Conservation (phyloP, 2,113 vertebrate genomes). For the Oncorhynchus mykiss region DNA sequence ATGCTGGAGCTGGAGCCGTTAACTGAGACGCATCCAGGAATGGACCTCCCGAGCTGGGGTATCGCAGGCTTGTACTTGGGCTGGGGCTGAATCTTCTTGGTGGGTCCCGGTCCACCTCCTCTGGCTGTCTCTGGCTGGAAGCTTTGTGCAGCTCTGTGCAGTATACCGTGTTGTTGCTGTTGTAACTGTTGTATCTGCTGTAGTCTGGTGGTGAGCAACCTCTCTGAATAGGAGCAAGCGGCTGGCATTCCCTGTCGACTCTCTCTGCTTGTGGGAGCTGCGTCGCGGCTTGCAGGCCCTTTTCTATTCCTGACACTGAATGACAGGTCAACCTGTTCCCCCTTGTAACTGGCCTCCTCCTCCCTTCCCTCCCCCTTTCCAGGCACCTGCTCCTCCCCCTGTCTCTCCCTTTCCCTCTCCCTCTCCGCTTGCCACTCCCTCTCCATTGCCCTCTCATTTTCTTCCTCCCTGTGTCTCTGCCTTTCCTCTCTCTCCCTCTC, state of each 20-base stretch:
- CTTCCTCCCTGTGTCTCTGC: slow-evolving; percentile 33
- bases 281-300: slow-evolving; percentile 66
- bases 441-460: slow-evolving; percentile 17
- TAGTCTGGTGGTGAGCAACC: slow-evolving; percentile 57
- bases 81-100: slow-evolving; percentile 55
- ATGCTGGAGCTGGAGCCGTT: slow-evolving; percentile 74
- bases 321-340: slow-evolving; percentile 88
- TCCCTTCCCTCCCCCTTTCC: slow-evolving; percentile 67
- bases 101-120: slow-evolving; percentile 28
- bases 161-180: slow-evolving; percentile 69
- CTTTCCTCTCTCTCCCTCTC: slow-evolving; percentile 42
- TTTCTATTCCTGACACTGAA: slow-evolving; percentile 85
- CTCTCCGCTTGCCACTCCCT: slow-evolving; percentile 44
- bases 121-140: slow-evolving; percentile 63
- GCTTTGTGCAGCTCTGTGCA: slow-evolving; percentile 52
- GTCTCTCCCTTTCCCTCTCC: slow-evolving; percentile 47
- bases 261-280: slow-evolving; percentile 74
- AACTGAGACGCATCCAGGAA: slow-evolving; percentile 39
- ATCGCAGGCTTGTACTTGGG: slow-evolving; percentile 1
- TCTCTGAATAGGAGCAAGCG: slow-evolving; percentile 72
- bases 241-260: slow-evolving; percentile 67
- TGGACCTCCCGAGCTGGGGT: slow-evolving; percentile 49
- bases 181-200: slow-evolving; percentile 66
- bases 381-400: slow-evolving; percentile 61
- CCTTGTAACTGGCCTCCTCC: slow-evolving; percentile 71